Conservation (phyloP, 2,113 vertebrate species). For the Mandrillus leucophaeus region DNA sequence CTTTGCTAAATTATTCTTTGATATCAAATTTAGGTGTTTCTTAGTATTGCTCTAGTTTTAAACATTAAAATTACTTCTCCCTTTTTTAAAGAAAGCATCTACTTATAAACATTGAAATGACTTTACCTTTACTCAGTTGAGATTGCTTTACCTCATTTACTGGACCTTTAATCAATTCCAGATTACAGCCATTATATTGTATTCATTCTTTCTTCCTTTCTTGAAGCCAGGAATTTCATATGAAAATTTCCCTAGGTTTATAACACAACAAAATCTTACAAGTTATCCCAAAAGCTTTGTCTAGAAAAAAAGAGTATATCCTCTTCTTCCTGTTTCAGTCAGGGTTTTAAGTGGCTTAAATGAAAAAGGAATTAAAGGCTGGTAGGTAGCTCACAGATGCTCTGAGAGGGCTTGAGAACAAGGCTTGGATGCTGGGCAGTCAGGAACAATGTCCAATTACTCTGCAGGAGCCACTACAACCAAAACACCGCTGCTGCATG, state of each 20-base stretch:
- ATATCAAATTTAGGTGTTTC: slow-evolving; percentile 6
- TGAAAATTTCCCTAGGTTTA: background rate
- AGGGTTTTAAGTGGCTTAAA: background rate
- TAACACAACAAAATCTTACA: background rate
- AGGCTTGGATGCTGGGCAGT: background rate
- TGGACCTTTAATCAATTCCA: background rate
- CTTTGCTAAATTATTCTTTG: background rate
- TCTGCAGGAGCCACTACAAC: background rate
- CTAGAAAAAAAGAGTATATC: background rate
- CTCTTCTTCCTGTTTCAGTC: background rate
- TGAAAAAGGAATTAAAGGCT: background rate
- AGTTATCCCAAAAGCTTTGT: background rate
- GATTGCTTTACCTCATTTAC: background rate
- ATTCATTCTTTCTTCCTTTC: background rate
- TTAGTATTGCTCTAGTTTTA: background rate
- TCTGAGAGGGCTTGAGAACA: background rate
- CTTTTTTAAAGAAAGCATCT: background rate
- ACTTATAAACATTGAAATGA: background rate
- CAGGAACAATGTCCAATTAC: background rate
- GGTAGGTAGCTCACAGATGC: background rate
- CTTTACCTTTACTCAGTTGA: background rate
- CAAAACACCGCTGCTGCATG: too few relatives aligned
- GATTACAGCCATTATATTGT: background rate
- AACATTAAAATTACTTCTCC: background rate
- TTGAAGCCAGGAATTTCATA: background rate